Evolutionary conservation across 2,797 vertebrate species (phyloP), one percentile per base, ranked within the genome.

Genomic region (Arctocebus calabarensis): DNA sequence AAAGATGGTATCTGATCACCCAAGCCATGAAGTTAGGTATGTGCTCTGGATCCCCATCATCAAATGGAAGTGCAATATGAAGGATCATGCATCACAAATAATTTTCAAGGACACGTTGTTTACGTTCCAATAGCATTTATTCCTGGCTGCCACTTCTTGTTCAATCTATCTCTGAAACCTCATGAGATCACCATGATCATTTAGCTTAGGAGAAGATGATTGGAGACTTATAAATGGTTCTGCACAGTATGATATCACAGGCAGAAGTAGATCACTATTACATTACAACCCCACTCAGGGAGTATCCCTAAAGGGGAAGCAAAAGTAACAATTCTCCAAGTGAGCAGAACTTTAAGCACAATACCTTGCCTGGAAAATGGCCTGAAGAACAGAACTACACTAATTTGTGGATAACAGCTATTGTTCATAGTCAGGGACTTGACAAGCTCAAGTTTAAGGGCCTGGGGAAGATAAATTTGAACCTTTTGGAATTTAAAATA

Each of bases 401-500:
- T 88, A 79, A 91, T 70, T 84, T 9, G 57, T 70, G 55, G n/a
- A 85, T 29, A 91, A n/a, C 22, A 88, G n/a, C 1, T 78, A 37
- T 81, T 82, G 12, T 62, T 62, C 64, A 87, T 70, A 29, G 23
- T 88, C 74, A 90, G n/a, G 27, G 7, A 7, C 20, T 84, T 55
- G 59, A 61, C 16, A 77, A 5, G n/a, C 57, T 52, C 13, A 62
- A 37, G 27, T 75, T 84, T 70, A 27, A 74, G 19, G 12, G 52
- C n/a, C 86, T 89, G 37, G n/a, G 34, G 70, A 74, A 57, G 34
- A 88, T 66, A 14, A 78, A 93, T 86, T 86, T 94, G 43, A 10
- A 43, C 1, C 3, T 91, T 43, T 91, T 48, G 86, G 32, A 83
- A 79, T 66, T 25, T 3, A 37, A 19, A 64, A 34, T 64, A 88